phyloP scores from a whole-genome alignment of 2,797 vertebrate genomes.

The Florisuga fusca region DNA sequence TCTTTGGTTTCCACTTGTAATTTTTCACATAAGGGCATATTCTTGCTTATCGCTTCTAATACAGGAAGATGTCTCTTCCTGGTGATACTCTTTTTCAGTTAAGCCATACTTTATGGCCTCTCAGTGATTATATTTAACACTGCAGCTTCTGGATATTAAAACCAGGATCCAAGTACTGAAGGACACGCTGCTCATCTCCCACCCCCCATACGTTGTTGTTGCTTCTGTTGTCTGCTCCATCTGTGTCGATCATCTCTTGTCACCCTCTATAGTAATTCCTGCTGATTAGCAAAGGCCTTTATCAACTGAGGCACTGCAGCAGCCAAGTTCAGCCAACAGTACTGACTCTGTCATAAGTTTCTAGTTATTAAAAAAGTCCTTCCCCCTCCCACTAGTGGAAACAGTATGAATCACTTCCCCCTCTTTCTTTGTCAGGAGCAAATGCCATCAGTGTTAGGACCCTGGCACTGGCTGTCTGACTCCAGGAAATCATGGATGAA shows the following conservation, averaged over 20 bases:
- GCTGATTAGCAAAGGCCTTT: conserved; percentile 52
- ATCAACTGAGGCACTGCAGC: conserved; percentile 21
- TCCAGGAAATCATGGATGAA: conserved; percentile 48
- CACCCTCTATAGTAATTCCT: conserved; percentile 56
- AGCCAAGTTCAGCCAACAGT: conserved; percentile 37
- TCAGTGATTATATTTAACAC: not conserved
- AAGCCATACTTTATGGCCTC: not conserved
- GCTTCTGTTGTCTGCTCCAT: conserved; percentile 1
- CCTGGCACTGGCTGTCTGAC: conserved; percentile 23
- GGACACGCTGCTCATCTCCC: not conserved
- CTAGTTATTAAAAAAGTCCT: not conserved
- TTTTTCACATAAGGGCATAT: not conserved
- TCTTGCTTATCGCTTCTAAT: not conserved
- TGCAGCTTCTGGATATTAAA: not conserved
- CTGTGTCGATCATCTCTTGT: conserved; percentile 55
- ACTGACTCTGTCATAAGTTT: conserved; percentile 19
- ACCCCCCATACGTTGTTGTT: not conserved
- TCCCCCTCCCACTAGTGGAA: not conserved
- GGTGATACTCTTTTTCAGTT: not conserved
- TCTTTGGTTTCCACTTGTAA: not conserved
- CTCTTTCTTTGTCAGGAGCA: conserved; percentile 57
- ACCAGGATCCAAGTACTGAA: conserved; percentile 38
- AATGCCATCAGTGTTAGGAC: conserved; percentile 34
- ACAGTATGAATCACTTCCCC: conserved; percentile 63
- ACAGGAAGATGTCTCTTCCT: not conserved